These are phyloP conservation scores for Pomacea maculata DNA, from an alignment of 1,140 invertebrate genomes.

Conservation along the genomic window DNA sequence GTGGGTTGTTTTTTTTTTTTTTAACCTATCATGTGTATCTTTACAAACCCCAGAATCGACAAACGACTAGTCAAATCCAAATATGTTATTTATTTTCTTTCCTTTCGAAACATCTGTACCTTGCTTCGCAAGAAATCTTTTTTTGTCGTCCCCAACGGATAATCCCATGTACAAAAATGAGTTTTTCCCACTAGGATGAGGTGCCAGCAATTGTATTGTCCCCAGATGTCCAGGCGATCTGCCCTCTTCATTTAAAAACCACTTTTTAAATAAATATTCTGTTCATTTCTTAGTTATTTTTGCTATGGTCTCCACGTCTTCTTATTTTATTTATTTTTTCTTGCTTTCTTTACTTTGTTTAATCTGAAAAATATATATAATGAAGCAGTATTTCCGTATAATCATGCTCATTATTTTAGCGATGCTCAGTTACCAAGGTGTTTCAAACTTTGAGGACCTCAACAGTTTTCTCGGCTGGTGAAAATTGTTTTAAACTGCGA, in stretches of 20 bases:
- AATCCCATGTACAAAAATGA: too few relatives aligned
- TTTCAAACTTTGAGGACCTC: not conserved
- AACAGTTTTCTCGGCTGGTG: not conserved
- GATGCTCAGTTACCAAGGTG: not conserved
- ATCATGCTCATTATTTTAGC: not conserved
- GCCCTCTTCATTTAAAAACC: not conserved
- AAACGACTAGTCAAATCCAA: not conserved
- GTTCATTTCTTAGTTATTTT: not conserved
- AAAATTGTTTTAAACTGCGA: not conserved
- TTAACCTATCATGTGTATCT: too few relatives aligned
- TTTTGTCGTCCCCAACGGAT: not conserved
- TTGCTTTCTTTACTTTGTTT: not conserved
- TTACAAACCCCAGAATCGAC: too few relatives aligned
- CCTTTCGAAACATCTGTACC: not conserved
- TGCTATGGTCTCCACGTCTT: too few relatives aligned
- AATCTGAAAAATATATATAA: too few relatives aligned
- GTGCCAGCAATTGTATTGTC: not conserved
- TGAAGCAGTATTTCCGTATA: not conserved
- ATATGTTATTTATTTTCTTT: too few relatives aligned
- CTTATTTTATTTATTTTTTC: not conserved
- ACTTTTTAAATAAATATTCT: not conserved
- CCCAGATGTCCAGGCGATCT: too few relatives aligned
- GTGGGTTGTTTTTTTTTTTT: too few relatives aligned
- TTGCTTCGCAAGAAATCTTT: not conserved
- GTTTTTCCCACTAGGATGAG: too few relatives aligned